Percentiles rank a stretch among this genome's conserved stretches.
phyloP scores from a whole-genome alignment of 2,113 vertebrate genomes.

The Laticauda laticaudata region DNA sequence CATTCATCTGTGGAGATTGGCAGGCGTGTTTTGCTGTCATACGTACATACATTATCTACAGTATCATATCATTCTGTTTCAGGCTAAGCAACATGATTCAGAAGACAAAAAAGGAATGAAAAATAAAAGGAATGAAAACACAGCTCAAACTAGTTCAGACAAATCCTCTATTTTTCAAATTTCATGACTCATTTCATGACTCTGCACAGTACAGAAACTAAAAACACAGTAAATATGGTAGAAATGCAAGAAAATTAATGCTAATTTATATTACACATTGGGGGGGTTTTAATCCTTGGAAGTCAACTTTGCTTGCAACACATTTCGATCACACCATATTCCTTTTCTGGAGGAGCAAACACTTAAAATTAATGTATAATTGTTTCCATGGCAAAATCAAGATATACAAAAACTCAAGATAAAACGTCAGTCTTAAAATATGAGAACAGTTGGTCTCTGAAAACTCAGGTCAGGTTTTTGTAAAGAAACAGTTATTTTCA shows the following conservation, averaged over 20 bases:
- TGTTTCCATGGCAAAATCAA: neutral
- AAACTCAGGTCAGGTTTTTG: neutral
- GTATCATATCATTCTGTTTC: neutral
- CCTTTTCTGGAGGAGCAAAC: neutral
- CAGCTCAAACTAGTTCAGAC: neutral
- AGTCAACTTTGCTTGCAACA: neutral
- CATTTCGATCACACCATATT: neutral
- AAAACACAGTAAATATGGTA: neutral
- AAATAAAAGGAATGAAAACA: neutral
- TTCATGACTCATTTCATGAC: neutral
- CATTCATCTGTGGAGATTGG: neutral
- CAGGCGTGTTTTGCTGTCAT: neutral
- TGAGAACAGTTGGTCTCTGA: neutral
- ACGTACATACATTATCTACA: neutral
- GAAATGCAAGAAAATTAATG: neutral
- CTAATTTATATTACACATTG: neutral
- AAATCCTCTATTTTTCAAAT: neutral
- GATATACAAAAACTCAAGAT: neutral
- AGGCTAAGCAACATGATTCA: neutral
- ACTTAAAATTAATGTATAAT: neutral
- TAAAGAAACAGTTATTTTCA: neutral
- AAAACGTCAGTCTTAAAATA: neutral
- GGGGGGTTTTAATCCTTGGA: neutral
- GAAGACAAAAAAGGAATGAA: neutral
- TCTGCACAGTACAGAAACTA: neutral